phyloP scores from a whole-genome alignment of 1,140 invertebrate genomes.

The Cydia pomonella region DNA sequence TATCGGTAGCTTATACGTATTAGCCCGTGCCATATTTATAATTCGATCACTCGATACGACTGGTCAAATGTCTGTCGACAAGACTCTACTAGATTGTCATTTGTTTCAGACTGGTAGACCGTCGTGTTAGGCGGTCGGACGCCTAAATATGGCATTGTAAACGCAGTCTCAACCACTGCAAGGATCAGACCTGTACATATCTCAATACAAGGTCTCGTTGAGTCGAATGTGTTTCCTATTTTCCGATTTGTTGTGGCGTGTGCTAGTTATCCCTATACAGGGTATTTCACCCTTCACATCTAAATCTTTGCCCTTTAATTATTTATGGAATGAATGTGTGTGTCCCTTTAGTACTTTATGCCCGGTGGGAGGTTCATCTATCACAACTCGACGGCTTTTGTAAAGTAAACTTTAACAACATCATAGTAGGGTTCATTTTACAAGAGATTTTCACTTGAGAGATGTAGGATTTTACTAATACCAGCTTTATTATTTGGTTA shows the following conservation, averaged over 20 bases:
- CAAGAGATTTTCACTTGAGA: conserved; percentile 27
- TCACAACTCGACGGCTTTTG: conserved; percentile 5
- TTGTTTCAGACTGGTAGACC: not conserved
- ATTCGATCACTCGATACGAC: not conserved
- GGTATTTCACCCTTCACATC: conserved; percentile 55
- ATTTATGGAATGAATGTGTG: conserved; percentile 76
- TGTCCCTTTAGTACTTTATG: conserved; percentile 37
- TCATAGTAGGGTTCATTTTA: conserved; percentile 24
- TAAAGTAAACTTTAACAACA: conserved; percentile 17
- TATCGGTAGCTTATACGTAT: conserved; percentile 83
- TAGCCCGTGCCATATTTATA: not conserved
- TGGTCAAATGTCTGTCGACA: not conserved
- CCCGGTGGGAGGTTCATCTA: conserved; percentile 45
- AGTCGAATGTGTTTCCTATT: conserved; percentile 29
- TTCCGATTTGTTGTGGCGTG: conserved; percentile 61
- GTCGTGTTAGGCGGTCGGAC: not conserved
- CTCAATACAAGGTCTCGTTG: conserved; percentile 17
- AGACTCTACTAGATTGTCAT: not conserved
- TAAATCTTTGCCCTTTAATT: conserved; percentile 68
- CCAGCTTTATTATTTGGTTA: conserved; percentile 18
- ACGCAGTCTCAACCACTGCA: conserved; percentile 1
- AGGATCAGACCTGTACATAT: conserved; percentile 31
- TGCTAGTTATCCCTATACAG: conserved; percentile 60
- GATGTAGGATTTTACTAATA: conserved; percentile 29
- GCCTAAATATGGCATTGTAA: not conserved